A percentile compares a stretch with the other conserved stretches of the same genome.
Conservation (phyloP, 1,140 invertebrate species). For the Pectinophora gossypiella region DNA sequence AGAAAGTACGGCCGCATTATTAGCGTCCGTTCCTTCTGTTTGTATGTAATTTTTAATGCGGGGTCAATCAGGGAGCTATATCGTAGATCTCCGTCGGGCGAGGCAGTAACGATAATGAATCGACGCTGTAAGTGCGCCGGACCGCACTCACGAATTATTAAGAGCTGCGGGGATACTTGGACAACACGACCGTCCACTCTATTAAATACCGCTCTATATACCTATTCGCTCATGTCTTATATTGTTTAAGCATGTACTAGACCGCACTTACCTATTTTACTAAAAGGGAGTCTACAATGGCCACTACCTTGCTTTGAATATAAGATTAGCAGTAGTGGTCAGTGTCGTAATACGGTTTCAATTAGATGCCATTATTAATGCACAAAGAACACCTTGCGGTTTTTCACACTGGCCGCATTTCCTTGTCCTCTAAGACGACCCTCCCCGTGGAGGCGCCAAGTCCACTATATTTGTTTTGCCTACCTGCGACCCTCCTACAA, state of each 20-base stretch:
- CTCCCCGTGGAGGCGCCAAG: conserved; percentile 47
- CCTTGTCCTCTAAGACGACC: conserved; percentile 61
- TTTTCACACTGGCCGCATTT: conserved; percentile 43
- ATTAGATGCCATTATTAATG: conserved; percentile 64
- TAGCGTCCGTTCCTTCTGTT: conserved; percentile 60
- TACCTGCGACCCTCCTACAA: conserved; percentile 55
- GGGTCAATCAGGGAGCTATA: conserved; percentile 73
- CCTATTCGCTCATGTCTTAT: background rate
- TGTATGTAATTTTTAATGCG: conserved; percentile 75
- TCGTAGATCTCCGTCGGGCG: conserved; percentile 63
- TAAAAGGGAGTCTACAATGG: conserved; percentile 14
- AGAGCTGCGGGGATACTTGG: conserved; percentile 35
- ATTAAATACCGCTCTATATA: conserved; percentile 21
- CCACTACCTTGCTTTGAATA: conserved; percentile 22
- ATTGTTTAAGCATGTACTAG: background rate
- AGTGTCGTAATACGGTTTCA: conserved; percentile 55
- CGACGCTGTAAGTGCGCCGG: conserved; percentile 55
- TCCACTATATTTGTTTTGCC: conserved; percentile 66
- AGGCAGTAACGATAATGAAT: conserved; percentile 72
- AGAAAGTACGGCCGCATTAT: conserved; percentile 53
- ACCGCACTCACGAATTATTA: conserved; percentile 67
- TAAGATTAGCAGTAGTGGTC: conserved; percentile 41
- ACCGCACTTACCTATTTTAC: conserved; percentile 4
- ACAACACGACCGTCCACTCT: conserved; percentile 31
- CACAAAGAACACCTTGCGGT: conserved; percentile 58